Base-by-base conservation (phyloP, 2,113 vertebrate genomes). In the human (Homo sapiens) region DNA sequence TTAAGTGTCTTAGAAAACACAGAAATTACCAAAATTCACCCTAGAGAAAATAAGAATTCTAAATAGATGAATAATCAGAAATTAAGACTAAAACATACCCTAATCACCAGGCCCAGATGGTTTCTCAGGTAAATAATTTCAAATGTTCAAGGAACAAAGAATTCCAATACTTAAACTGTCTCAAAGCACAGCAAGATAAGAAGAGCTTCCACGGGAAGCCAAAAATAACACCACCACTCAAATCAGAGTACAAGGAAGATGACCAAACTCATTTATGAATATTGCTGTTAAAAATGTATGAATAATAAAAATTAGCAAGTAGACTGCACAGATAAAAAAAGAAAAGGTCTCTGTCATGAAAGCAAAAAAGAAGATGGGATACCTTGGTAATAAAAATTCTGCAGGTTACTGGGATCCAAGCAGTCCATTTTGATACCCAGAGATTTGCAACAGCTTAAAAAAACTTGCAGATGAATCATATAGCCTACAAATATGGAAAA, bases 41-140 rank as follows among this genome's bases (percentile, higher is more conserved):
- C 48, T 70, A 68, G 30, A 85, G 83, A 11, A 93, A 18, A 75
- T 11, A 45, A 30, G 89, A 86, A 84, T 72, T 92, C 38, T 90
- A 66, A 87, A 27, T 59, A 87, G 50, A 73, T 5, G 43, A 32
- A 18, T 89, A 83, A 89, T 76, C 76, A 94, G 78, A n/a, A 79
- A 64, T 22, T 32, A 61, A 81, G 23, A 89, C 38, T 38, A 35
- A 66, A 50, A 20, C 38, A 68, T 38, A 6, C 38, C 20, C 17
- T 89, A 27, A 83, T 80, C 76, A 83, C 73, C 48, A 81, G 48
- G 27, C 81, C 52, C 59, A 83, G 64, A 73, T 68, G 48, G 38
- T 40, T 68, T 94, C 76, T 84, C 35, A n/a, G 35, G 52, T 93
- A 84, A 88, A 70, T 70, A 66, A 92, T 80, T 87, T 86, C 35